Conservation (phyloP, 2,888 invertebrate species). For the Ptycholaimellus sp. region DNA sequence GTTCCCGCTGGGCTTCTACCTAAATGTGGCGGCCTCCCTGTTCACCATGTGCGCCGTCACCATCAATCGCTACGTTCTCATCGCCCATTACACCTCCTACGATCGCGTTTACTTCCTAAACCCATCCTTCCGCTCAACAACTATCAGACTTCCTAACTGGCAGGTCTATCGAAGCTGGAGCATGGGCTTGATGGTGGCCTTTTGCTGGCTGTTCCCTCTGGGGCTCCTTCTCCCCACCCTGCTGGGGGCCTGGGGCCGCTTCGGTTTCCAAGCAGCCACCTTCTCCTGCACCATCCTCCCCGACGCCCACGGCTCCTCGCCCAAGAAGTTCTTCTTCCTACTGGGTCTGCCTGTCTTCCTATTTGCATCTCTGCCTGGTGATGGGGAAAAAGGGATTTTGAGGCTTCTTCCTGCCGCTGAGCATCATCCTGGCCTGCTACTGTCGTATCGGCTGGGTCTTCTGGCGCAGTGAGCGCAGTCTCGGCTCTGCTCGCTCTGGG, state of each 20-base stretch:
- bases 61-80: constrained; percentile 52
- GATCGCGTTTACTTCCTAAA: too few relatives aligned
- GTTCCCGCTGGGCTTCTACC: constrained; percentile 54
- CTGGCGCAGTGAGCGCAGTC: constrained; percentile 31
- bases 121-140: too few relatives aligned
- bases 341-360: constrained; percentile 39
- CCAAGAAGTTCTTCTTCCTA: constrained; percentile 45
- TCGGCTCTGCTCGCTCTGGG: too few relatives aligned
- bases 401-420: constrained; percentile 61
- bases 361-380: not conserved
- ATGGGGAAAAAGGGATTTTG: not conserved
- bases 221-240: constrained; percentile 52
- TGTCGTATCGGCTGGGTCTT: constrained; percentile 59
- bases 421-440: constrained; percentile 59
- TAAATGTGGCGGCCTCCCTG: constrained; percentile 56
- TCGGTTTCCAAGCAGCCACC: constrained; percentile 48
- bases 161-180: constrained; percentile 54
- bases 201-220: constrained; percentile 52
- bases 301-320: constrained; percentile 43
- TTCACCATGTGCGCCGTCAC: constrained; percentile 57
- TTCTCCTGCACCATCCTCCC: constrained; percentile 57
- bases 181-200: constrained; percentile 52
- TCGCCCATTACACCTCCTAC: not conserved
- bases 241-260: constrained; percentile 53
- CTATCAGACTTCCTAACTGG: too few relatives aligned